Conservation (phyloP, 2,797 vertebrate genomes). For the Aphelocoma californica region DNA sequence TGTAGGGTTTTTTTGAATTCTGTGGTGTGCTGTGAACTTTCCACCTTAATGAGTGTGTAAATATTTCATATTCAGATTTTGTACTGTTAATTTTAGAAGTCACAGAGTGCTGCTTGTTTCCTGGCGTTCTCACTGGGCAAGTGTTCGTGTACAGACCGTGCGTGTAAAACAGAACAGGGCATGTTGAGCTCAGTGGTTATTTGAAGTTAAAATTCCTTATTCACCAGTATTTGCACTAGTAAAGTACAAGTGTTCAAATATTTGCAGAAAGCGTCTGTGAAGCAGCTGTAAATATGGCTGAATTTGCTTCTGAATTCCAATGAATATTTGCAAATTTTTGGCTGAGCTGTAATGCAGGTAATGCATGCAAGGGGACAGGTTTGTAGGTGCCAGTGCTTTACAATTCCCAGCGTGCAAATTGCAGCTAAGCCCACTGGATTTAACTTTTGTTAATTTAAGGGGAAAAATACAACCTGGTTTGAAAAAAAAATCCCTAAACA, state of each 20-base stretch:
- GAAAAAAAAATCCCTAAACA: background rate
- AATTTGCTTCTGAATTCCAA: background rate
- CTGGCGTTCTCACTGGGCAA: accelerated
- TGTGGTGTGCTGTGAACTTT: background rate
- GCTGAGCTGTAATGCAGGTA: background rate
- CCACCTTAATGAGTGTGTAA: background rate
- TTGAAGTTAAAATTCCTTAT: background rate
- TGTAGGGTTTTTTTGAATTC: background rate
- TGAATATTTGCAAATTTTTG: background rate
- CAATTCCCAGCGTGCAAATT: background rate
- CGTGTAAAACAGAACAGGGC: background rate
- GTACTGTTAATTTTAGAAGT: background rate
- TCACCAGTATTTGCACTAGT: background rate
- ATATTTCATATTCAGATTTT: background rate
- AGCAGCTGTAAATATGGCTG: background rate
- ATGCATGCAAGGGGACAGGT: background rate
- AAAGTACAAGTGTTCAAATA: constrained; percentile 29
- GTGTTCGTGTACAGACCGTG: accelerated
- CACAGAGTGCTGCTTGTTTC: background rate
- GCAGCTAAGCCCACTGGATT: background rate
- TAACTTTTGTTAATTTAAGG: background rate
- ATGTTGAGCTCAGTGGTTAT: background rate
- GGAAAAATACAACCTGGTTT: background rate
- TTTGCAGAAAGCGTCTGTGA: background rate
- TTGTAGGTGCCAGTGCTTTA: background rate